These are phyloP conservation scores for Chaetops frenatus DNA, from an alignment of 2,113 vertebrate species.

Conservation along the genomic window DNA sequence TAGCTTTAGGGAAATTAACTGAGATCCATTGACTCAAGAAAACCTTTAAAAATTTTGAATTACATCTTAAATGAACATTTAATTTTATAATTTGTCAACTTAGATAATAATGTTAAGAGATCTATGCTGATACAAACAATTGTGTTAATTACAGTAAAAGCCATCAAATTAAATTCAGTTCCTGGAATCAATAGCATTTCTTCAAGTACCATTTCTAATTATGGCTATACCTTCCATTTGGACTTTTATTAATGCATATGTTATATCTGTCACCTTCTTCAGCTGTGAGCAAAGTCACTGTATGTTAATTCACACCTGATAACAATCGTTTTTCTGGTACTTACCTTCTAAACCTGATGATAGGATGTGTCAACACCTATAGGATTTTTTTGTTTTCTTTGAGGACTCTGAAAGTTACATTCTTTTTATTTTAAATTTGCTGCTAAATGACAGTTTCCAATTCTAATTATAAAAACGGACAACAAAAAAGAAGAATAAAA, in stretches of 20 bases:
- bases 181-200: slow-evolving; percentile 71
- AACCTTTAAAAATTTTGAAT: slow-evolving; percentile 57
- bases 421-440: not conserved
- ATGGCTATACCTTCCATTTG: slow-evolving; percentile 43
- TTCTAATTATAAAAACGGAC: slow-evolving; percentile 56
- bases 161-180: slow-evolving; percentile 72
- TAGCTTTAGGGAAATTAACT: slow-evolving; percentile 34
- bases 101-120: slow-evolving; percentile 67
- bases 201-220: slow-evolving; percentile 63
- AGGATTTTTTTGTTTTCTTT: not conserved
- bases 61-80: slow-evolving; percentile 64
- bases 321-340: slow-evolving; percentile 57
- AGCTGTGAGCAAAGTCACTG: slow-evolving; percentile 36
- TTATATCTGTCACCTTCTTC: slow-evolving; percentile 68
- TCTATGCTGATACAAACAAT: slow-evolving; percentile 58
- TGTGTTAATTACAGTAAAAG: slow-evolving; percentile 74
- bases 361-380: slow-evolving; percentile 67
- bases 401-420: not conserved
- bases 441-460: slow-evolving; percentile 23
- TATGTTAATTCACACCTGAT: slow-evolving; percentile 79
- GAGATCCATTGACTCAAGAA: slow-evolving; percentile 54
- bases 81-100: slow-evolving; percentile 74
- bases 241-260: slow-evolving; percentile 67
- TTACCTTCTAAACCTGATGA: slow-evolving; percentile 55
- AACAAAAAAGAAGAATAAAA: slow-evolving; percentile 41